These are phyloP conservation scores for Panzeria rudis DNA, from an alignment of 2,888 invertebrate species.

Conservation along the genomic window DNA sequence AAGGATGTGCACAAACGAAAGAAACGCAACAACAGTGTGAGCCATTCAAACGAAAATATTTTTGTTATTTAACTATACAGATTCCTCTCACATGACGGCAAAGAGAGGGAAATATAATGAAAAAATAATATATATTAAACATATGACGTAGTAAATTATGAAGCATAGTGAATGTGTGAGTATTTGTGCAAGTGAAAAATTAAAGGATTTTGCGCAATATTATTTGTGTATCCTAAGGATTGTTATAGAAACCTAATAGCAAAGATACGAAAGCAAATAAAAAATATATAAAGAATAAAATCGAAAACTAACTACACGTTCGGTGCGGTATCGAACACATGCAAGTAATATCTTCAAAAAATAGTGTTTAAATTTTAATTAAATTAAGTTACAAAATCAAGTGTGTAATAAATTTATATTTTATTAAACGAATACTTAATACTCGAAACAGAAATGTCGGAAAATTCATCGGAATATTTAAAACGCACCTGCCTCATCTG, in stretches of 20 bases:
- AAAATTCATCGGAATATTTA: constrained; percentile 80
- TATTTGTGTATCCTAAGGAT: constrained; percentile 73
- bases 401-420: background rate
- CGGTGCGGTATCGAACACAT: constrained; percentile 20
- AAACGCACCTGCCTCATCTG: constrained; percentile 84
- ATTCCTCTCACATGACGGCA: constrained; percentile 15
- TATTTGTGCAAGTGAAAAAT: constrained; percentile 35
- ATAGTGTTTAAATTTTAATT: constrained; percentile 27
- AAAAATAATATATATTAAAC: constrained; percentile 38
- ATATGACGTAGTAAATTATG: constrained; percentile 61
- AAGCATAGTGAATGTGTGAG: constrained; percentile 36
- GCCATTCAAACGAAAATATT: constrained; percentile 48
- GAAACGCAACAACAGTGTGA: constrained; percentile 19
- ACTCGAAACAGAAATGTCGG: constrained; percentile 74
- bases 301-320: constrained; percentile 25
- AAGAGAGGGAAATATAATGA: constrained; percentile 40
- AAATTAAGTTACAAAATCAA: constrained; percentile 5
- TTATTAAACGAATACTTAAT: background rate
- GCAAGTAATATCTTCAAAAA: constrained; percentile 28
- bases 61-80: constrained; percentile 28
- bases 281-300: constrained; percentile 16
- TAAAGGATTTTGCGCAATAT: constrained; percentile 68
- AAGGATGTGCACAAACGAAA: constrained; percentile 76
- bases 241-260: constrained; percentile 72
- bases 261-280: constrained; percentile 43